Evolutionary conservation across 2,113 vertebrate genomes (phyloP), one percentile per base, ranked within the genome.

Genomic region (Clupea harengus): DNA sequence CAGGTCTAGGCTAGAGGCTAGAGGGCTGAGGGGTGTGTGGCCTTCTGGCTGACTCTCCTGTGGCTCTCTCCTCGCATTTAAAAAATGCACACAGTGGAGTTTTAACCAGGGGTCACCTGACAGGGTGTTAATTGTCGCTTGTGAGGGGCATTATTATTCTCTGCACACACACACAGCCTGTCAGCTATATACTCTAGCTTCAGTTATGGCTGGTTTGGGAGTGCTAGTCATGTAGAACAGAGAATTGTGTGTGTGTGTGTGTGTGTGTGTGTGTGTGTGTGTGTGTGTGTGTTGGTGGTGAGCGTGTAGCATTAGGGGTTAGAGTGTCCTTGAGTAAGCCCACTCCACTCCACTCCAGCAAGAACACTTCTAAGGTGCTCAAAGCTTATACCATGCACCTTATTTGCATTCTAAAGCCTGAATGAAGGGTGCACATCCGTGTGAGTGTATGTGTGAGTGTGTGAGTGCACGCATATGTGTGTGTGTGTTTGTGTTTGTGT

Each of bases 361-460:
- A 22, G 54, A 57, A 20, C 54, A 20, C 54, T 57, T 3, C 54
- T 57, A 57, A 57, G 45, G 22, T 7, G 50, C 2, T 46, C 45
- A 4, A 50, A 88, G 89, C 87, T 84, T 45, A 86, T 72, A 89
- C 80, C 81, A 3, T 28, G 13, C 57, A 32, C 0, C 83, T 78
- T 84, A 89, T 90, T 86, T 87, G 86, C 82, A 90, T 90, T 83
- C 85, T 85, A 89, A 87, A 86, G 83, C 84, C 39, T 49, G 39
- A 45, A 17, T 32, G 45, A 52, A 39, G 10, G 28, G 44, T 57
- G 54, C 54, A 20, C 54, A 57, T 57, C 54, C 2, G 54, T 57
- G 54, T 18, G 18, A 18, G 17, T 18, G n/a, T n/a, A n/a, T n/a
- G n/a, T n/a, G n/a, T 0, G 2, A 20, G 18, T 54, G 52, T 17